Base-by-base conservation (phyloP, 2,888 invertebrate species). In the Fragum fragum region DNA sequence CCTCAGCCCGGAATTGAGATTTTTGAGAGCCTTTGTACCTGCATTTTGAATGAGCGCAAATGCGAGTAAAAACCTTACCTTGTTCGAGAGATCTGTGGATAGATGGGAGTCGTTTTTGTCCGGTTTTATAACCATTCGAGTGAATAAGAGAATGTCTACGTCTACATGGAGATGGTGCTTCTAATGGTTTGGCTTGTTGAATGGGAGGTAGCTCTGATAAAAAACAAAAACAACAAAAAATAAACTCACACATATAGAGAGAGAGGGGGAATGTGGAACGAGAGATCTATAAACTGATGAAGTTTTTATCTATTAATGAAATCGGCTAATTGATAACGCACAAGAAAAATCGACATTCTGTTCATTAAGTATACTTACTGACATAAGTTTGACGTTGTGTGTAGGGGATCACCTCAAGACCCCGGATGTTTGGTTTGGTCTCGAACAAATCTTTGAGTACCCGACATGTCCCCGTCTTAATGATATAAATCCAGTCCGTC, bases 401-500 rank as follows among this genome's bases (percentile, higher is more conserved):
- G 57, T 85, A 85, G 18, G 76, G 78, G n/a, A 83, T 80, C 14
- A 53, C 68, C 21, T 88, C 85, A 1, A 87, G 73, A 18, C 91
- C 85, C 3, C 79, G 87, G 23, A 91, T 83, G 68, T 89, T 88
- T 1, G 93, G 91, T 72, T 80, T 84, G 23, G 90, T 88, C 2
- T 89, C 85, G 14, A 83, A 74, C 21, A 94, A 89, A 23, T 87
- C 89, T 81, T 93, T 94, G 26, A 94, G 88, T 5, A 94, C 92
- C 14, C 91, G 86, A 83, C 94, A 94, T 1, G 90, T 84, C 0
- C 94, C 94, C 1, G 91, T 89, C 84, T 92, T 93, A 72, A 94
- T 91, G 42, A 94, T 84, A 76, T 93, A 94, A 69, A 94, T 90
- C 93, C 93, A 94, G 29, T 94, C 94, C 9, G 90, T 85, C 14